Conservation (phyloP, 2,113 vertebrate genomes). For the Amia ocellicauda region DNA sequence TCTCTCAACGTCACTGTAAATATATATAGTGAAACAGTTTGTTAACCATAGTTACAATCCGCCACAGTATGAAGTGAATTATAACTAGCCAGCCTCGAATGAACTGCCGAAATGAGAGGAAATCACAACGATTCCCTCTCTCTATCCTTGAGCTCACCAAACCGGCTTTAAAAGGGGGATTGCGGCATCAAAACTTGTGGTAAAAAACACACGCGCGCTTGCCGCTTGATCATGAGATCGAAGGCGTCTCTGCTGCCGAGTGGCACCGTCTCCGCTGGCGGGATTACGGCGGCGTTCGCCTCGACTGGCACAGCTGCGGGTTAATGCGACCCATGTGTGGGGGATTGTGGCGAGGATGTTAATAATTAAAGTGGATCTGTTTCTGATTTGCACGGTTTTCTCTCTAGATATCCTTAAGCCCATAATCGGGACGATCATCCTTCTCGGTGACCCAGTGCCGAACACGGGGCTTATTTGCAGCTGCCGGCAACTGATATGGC, state of each 20-base stretch:
- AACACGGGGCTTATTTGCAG: conserved; percentile 47
- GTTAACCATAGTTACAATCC: no score
- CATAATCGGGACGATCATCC: conserved; percentile 58
- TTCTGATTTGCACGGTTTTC: conserved; percentile 35
- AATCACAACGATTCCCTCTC: no score
- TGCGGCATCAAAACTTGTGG: no score
- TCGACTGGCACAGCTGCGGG: conserved; percentile 52
- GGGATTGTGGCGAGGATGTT: conserved; percentile 39
- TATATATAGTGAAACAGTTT: no score
- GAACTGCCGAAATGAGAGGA: no score
- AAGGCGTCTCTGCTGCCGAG: conserved; percentile 39
- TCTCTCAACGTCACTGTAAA: no score
- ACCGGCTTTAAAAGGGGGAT: no score
- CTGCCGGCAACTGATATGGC: conserved; percentile 51
- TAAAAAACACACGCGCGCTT: no score
- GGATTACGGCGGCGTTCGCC: conserved; percentile 48
- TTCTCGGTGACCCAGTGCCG: conserved; percentile 45
- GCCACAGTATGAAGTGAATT: no score
- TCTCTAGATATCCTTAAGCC: conserved; percentile 36
- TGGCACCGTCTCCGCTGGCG: conserved; percentile 34
- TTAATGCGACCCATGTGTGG: conserved; percentile 47
- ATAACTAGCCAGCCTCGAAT: no score
- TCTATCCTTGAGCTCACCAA: no score
- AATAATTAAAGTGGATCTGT: conserved; percentile 59
- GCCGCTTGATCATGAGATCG: conserved; percentile 49